Percentiles rank a stretch among this genome's conserved stretches.
Conservation (phyloP, 2,113 vertebrate genomes). For the Bubo scandiacus region DNA sequence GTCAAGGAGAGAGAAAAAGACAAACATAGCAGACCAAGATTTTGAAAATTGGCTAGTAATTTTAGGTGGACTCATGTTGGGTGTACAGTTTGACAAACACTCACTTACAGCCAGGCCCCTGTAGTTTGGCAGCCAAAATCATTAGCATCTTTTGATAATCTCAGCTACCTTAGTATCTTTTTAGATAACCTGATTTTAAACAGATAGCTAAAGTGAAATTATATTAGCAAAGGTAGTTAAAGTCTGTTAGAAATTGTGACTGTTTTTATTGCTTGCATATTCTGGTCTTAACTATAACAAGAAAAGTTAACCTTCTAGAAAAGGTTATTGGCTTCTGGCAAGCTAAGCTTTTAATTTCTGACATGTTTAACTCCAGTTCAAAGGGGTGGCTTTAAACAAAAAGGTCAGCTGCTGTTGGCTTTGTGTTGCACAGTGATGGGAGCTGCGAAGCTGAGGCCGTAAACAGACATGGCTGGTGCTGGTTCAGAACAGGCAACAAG, state of each 20-base stretch:
- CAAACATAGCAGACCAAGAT: background rate
- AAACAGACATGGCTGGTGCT: background rate
- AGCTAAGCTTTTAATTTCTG: background rate
- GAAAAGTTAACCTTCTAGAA: background rate
- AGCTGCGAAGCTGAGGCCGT: background rate
- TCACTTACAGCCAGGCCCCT: background rate
- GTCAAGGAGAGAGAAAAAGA: background rate
- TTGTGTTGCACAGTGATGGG: background rate
- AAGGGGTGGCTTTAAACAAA: background rate
- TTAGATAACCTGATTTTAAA: background rate
- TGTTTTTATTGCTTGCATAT: background rate
- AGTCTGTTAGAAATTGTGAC: background rate
- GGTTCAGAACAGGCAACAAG: background rate
- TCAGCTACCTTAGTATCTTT: background rate
- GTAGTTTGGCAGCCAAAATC: background rate
- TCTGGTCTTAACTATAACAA: background rate
- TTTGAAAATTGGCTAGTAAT: background rate
- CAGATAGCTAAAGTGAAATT: background rate
- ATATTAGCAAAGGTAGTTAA: background rate
- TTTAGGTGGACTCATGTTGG: background rate
- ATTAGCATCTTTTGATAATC: background rate
- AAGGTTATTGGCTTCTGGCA: background rate
- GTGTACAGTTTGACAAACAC: background rate
- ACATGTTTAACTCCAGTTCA: background rate
- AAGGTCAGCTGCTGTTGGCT: background rate